phyloP scores from a whole-genome alignment of 92 coral and sea anemone genomes.

The Phenganax marumi region DNA sequence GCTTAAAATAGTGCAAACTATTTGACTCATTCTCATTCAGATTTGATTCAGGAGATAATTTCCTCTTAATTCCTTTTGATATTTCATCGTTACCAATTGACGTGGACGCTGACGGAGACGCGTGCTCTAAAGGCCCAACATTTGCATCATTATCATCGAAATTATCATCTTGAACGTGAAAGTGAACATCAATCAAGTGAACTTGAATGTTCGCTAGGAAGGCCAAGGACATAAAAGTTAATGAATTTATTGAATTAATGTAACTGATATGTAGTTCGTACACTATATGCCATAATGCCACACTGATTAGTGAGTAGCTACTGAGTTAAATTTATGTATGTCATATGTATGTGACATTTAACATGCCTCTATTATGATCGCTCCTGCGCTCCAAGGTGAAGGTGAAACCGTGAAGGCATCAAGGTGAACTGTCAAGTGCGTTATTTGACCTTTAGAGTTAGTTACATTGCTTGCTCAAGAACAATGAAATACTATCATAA shows the following conservation, averaged over 20 bases:
- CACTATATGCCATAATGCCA: background rate
- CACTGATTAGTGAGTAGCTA: too few relatives aligned
- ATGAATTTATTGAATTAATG: too few relatives aligned
- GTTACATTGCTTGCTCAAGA: too few relatives aligned
- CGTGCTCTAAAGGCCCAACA: constrained; percentile 7
- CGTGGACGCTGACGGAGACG: constrained; percentile 4
- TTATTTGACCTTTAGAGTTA: too few relatives aligned
- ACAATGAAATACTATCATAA: too few relatives aligned
- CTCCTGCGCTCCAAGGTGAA: too few relatives aligned
- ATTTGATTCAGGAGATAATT: constrained; percentile 15
- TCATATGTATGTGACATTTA: too few relatives aligned
- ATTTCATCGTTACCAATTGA: background rate
- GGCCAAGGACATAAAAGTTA: constrained; percentile 1
- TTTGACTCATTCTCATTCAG: background rate
- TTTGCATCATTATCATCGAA: background rate
- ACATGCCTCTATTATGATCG: too few relatives aligned
- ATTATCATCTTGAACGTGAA: background rate
- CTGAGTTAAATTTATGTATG: too few relatives aligned
- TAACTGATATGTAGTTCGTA: constrained; percentile 9
- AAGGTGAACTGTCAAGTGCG: too few relatives aligned
- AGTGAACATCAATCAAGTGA: constrained; percentile 1
- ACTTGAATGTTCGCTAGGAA: background rate
- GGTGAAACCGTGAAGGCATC: too few relatives aligned
- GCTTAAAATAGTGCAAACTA: background rate
- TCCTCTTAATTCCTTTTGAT: constrained; percentile 11